A percentile compares a stretch with the other conserved stretches of the same genome.
Evolutionary conservation across 2,113 vertebrate species (phyloP).

Genomic region (Odocoileus virginianus): DNA sequence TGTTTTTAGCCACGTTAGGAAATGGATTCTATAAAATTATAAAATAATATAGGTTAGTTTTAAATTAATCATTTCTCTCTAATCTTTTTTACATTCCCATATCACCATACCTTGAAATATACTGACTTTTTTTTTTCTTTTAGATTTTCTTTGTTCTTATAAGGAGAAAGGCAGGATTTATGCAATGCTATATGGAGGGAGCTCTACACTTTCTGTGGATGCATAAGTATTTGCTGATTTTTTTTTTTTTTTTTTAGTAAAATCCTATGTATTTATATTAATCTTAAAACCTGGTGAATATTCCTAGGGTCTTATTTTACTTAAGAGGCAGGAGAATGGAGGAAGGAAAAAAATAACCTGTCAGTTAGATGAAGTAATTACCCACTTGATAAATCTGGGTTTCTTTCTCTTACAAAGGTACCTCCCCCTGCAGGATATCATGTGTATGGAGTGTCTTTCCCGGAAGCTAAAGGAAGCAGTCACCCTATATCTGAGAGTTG

Average conservation of each 20-base stretch:
- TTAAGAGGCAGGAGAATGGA: background rate
- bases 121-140: background rate
- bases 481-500: conserved; percentile 93
- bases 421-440: conserved; percentile 97
- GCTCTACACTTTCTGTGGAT: background rate
- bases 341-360: background rate
- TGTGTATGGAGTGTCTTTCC: conserved; percentile 99
- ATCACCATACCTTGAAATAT: background rate
- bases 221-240: background rate
- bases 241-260: background rate
- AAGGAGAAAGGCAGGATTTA: conserved; percentile 12
- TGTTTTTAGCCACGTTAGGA: background rate
- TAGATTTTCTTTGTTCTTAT: background rate
- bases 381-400: conserved; percentile 64
- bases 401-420: conserved; percentile 85
- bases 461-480: conserved; percentile 96
- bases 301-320: conserved; percentile 13
- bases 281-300: background rate
- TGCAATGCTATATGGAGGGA: background rate
- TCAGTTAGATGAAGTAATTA: background rate
- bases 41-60: background rate
- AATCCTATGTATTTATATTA: background rate
- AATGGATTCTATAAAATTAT: background rate
- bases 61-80: background rate
- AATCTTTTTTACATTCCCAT: background rate